Conservation (phyloP, 1,140 invertebrate genomes). For the Eciton burchellii region DNA sequence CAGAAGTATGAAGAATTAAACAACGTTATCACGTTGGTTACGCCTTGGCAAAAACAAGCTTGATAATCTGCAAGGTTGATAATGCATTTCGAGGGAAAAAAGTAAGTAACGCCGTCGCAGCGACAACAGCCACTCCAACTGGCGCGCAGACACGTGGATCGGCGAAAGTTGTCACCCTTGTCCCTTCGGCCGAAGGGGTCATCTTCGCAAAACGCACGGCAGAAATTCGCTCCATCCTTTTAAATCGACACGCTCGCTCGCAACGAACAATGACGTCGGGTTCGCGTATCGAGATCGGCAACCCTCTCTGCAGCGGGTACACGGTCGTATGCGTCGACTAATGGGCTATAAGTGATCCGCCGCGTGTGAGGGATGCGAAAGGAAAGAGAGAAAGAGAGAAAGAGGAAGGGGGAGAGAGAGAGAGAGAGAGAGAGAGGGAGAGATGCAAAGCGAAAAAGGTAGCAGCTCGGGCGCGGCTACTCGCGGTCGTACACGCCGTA, state of each 20-base stretch:
- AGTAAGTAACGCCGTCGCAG: neutral
- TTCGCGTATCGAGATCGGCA: conserved; percentile 69
- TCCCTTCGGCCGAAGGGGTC: conserved; percentile 54
- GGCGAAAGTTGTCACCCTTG: conserved; percentile 68
- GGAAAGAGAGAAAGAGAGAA: too few relatives aligned
- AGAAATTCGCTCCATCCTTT: conserved; percentile 69
- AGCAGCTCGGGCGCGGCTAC: conserved; percentile 58
- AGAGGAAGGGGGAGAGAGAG: too few relatives aligned
- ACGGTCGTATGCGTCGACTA: conserved; percentile 69
- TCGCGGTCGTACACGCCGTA: conserved; percentile 48
- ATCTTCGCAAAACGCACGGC: conserved; percentile 56
- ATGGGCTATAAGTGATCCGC: conserved; percentile 62
- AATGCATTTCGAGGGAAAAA: conserved; percentile 27
- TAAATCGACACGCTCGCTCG: conserved; percentile 41
- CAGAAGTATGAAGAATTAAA: conserved; percentile 34
- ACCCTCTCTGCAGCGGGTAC: conserved; percentile 63
- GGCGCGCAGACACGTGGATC: too few relatives aligned
- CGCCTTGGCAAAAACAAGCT: conserved; percentile 1
- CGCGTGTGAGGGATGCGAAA: conserved; percentile 17
- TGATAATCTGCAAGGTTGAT: conserved; percentile 21
- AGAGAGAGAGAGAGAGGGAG: too few relatives aligned
- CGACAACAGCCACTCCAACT: too few relatives aligned
- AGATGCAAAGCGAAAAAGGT: conserved; percentile 28
- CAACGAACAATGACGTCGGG: conserved; percentile 56
- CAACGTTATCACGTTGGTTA: neutral